Conservation (phyloP, 2,888 invertebrate species). For the Spilarctia lutea region DNA sequence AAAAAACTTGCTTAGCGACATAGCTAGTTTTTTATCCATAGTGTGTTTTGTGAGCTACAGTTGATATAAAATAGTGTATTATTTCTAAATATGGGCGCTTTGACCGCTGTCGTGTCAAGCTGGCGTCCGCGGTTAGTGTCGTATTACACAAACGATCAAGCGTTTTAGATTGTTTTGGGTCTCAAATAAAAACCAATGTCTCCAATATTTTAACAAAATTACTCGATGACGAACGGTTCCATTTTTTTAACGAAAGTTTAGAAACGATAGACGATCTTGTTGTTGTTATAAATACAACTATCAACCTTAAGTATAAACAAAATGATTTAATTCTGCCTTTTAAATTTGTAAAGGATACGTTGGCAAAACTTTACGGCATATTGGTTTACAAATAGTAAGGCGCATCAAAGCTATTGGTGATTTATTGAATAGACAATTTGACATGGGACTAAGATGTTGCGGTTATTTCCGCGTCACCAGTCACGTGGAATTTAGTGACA, state of each 20-base stretch:
- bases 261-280: conserved; percentile 34
- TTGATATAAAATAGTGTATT: conserved; percentile 56
- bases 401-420: conserved; percentile 68
- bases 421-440: conserved; percentile 73
- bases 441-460: conserved; percentile 68
- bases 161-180: conserved; percentile 75
- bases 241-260: conserved; percentile 39
- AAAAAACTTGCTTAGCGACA: conserved; percentile 36
- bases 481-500: conserved; percentile 66
- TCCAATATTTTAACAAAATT: conserved; percentile 79
- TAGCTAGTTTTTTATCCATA: conserved; percentile 20
- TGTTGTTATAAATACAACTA: conserved; percentile 48
- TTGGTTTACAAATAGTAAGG: conserved; percentile 74
- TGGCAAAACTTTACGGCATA: conserved; percentile 63
- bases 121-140: conserved; percentile 74
- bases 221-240: conserved; percentile 67
- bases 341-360: conserved; percentile 58
- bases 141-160: conserved; percentile 80
- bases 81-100: conserved; percentile 63
- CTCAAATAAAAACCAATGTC: conserved; percentile 80
- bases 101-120: conserved; percentile 65
- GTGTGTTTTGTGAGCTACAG: conserved; percentile 14
- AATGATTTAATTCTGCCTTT: conserved; percentile 37
- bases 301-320: conserved; percentile 60
- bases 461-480: conserved; percentile 71